These are phyloP conservation scores for Cryptus armator DNA, from an alignment of 2,888 invertebrate genomes.

Conservation along the genomic window DNA sequence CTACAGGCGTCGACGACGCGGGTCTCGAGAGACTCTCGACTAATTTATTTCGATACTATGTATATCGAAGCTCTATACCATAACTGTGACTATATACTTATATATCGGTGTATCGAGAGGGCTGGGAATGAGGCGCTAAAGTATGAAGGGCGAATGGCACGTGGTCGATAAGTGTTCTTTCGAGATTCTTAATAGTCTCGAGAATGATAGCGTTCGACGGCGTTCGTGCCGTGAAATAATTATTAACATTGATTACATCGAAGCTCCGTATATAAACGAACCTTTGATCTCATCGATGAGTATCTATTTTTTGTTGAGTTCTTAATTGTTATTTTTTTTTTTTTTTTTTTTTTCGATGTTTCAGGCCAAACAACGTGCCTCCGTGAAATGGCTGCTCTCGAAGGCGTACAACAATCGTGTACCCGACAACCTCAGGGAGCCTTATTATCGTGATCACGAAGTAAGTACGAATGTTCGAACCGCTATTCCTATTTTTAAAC, in stretches of 20 bases:
- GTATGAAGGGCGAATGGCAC: slow-evolving; percentile 29
- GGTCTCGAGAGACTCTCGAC: slow-evolving; percentile 65
- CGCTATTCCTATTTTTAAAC: slow-evolving; percentile 32
- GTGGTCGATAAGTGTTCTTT: slow-evolving; percentile 34
- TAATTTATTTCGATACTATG: slow-evolving; percentile 54
- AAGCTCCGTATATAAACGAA: neutral
- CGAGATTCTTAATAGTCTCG: slow-evolving; percentile 2
- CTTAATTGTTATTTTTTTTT: slow-evolving; percentile 55
- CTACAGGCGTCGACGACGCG: slow-evolving; percentile 56
- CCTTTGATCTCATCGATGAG: neutral
- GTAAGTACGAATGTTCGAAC: slow-evolving; percentile 85
- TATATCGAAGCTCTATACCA: neutral
- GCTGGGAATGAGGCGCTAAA: slow-evolving; percentile 18
- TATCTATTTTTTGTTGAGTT: neutral
- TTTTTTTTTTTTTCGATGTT: slow-evolving; percentile 85
- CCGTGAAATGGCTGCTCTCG: slow-evolving; percentile 97
- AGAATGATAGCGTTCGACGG: slow-evolving; percentile 1
- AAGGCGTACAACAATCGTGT: slow-evolving; percentile 98
- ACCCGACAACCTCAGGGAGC: slow-evolving; percentile 96
- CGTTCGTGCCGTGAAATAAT: neutral
- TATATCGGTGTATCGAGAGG: slow-evolving; percentile 37
- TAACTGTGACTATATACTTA: neutral
- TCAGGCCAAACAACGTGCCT: slow-evolving; percentile 98
- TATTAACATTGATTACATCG: neutral
- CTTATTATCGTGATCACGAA: slow-evolving; percentile 98